A percentile compares a stretch with the other conserved stretches of the same genome.
phyloP scores from a whole-genome alignment of 2,888 invertebrate species.

The Yponomeuta plumbellus region DNA sequence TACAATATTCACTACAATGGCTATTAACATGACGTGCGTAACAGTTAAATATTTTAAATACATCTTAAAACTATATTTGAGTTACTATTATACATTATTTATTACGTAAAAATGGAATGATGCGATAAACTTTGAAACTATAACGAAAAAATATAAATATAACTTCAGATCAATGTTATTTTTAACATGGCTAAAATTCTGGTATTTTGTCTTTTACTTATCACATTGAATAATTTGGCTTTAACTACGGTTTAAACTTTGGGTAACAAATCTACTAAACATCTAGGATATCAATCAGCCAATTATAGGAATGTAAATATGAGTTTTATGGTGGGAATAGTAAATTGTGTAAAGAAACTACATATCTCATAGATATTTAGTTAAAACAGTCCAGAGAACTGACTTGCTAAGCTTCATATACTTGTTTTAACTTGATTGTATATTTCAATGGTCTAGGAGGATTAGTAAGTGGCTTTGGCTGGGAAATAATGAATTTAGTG shows the following conservation, averaged over 20 bases:
- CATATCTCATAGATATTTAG: background rate
- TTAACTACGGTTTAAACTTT: constrained; percentile 35
- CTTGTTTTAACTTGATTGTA: constrained; percentile 63
- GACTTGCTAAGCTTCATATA: constrained; percentile 29
- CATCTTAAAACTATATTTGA: background rate
- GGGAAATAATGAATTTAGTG: constrained; percentile 61
- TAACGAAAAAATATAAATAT: constrained; percentile 26
- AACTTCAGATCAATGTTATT: constrained; percentile 16
- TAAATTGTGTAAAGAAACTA: background rate
- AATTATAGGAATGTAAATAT: constrained; percentile 46
- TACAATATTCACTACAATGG: constrained; percentile 29
- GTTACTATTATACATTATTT: constrained; percentile 8
- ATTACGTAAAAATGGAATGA: constrained; percentile 23
- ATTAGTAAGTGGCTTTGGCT: constrained; percentile 45
- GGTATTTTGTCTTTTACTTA: constrained; percentile 46
- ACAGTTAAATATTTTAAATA: constrained; percentile 11
- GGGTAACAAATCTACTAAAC: constrained; percentile 42
- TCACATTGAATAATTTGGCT: constrained; percentile 68
- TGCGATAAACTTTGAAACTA: constrained; percentile 23
- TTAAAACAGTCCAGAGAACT: constrained; percentile 26
- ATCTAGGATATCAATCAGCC: constrained; percentile 26
- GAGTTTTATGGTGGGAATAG: constrained; percentile 7
- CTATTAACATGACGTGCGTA: constrained; percentile 28
- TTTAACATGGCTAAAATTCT: constrained; percentile 28
- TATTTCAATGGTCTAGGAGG: constrained; percentile 59